phyloP scores from a whole-genome alignment of 2,113 vertebrate species.

The Peromyscus maniculatus region DNA sequence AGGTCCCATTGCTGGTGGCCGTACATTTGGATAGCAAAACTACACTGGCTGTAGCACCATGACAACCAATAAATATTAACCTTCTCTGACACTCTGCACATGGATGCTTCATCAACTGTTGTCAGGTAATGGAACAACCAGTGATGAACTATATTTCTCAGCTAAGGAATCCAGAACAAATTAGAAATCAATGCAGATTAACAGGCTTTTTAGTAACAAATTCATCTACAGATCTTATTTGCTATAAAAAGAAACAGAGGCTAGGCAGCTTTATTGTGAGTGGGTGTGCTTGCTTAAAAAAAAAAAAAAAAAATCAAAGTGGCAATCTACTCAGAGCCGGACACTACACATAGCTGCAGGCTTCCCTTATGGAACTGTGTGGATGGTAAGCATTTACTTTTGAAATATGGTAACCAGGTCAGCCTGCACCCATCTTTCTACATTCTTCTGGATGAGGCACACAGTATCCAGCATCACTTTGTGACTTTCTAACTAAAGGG shows the following conservation, averaged over 20 bases:
- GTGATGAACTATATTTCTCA: conserved; percentile 86
- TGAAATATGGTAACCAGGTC: neutral
- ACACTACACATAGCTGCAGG: neutral
- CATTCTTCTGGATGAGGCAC: neutral
- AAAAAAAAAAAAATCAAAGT: accelerated
- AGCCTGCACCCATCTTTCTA: neutral
- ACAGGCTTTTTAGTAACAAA: conserved; percentile 82
- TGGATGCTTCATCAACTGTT: conserved; percentile 87
- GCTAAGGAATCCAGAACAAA: conserved; percentile 86
- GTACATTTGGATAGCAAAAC: conserved; percentile 88
- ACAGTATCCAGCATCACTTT: neutral
- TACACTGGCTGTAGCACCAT: conserved; percentile 86
- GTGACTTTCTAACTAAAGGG: neutral
- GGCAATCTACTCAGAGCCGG: neutral
- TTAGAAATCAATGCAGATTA: conserved; percentile 87
- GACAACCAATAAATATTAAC: conserved; percentile 92
- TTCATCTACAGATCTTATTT: conserved; percentile 80
- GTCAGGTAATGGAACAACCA: conserved; percentile 87
- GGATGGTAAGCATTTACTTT: neutral
- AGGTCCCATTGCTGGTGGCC: conserved; percentile 86
- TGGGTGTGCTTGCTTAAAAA: neutral
- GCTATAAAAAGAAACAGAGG: conserved; percentile 56
- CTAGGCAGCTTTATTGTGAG: conserved; percentile 8
- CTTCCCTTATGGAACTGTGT: neutral
- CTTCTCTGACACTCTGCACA: conserved; percentile 89